These are phyloP conservation scores for Pseudotriccus pelzelni DNA, from an alignment of 2,797 vertebrate genomes.

Conservation along the genomic window DNA sequence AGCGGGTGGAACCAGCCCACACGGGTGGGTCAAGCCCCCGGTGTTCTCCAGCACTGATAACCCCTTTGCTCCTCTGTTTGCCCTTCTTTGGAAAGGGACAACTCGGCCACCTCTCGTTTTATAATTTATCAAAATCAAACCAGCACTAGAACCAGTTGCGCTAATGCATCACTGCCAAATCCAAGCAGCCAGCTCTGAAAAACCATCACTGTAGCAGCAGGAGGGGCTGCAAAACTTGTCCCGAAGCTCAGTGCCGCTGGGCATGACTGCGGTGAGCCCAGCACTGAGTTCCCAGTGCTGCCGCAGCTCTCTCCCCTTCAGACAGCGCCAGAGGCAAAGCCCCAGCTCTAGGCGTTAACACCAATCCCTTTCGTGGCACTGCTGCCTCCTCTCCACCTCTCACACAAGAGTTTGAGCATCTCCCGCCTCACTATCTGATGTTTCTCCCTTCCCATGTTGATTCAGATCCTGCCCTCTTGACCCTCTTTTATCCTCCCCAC, in stretches of 20 bases:
- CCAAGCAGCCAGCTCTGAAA: background rate
- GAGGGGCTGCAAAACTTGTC: background rate
- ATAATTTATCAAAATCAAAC: background rate
- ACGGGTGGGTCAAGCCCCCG: background rate
- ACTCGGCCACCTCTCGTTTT: background rate
- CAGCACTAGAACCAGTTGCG: rapidly evolving
- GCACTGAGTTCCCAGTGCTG: rapidly evolving
- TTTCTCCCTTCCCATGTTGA: slow-evolving; percentile 27
- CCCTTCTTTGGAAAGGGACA: background rate
- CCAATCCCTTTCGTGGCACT: background rate
- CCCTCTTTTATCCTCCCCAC: slow-evolving; percentile 13
- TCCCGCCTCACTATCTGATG: background rate
- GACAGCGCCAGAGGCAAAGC: background rate
- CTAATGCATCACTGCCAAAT: background rate
- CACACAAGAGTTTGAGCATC: background rate
- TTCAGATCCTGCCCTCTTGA: slow-evolving; percentile 47
- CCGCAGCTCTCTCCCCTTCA: background rate
- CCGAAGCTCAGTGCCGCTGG: background rate
- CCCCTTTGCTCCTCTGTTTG: rapidly evolving
- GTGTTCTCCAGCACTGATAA: rapidly evolving
- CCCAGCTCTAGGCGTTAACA: rapidly evolving
- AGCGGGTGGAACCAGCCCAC: rapidly evolving
- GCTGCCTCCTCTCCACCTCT: background rate
- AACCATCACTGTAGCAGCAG: background rate
- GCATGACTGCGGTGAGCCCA: background rate